Base-by-base conservation (phyloP, 2,113 vertebrate species). In the Odocoileus hemionus region DNA sequence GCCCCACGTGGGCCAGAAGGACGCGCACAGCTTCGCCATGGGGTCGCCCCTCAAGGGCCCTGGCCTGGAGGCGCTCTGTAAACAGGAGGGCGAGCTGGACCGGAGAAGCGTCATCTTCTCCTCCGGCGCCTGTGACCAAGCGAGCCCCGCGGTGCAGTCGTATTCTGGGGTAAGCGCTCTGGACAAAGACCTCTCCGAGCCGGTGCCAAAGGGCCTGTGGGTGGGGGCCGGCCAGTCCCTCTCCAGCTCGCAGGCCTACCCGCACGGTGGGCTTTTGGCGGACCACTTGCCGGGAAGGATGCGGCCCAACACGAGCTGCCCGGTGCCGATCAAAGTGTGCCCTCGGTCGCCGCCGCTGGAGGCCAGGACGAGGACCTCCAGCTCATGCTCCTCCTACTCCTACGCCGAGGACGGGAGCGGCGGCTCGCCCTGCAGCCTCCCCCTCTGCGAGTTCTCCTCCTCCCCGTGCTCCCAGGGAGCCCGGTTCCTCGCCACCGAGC, bases 261-360 rank as follows among this genome's bases (percentile, higher is more conserved):
- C 99, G 94, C 99, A 99, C 93, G 98, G 99, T 55, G 98, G 98
- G 91, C 98, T 98, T 98, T 97, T 99, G 97, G 98, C 99, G 79
- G 99, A 99, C 91, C 99, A 99, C 97, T 98, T 99, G 97, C 99
- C 99, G 89, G 99, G 99, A 98, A 99, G 99, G 98, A 99, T 99
- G 97, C 99, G 99, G 98, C 99, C 99, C 52, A 99, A 99, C 98
- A 99, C 99, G 99, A 99, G 99, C 99, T 99, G 99, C 98, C 99
- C 99, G 36, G 99, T 99, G 99, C 99, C 99, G 99, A 99, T 99
- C 98, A 99, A 99, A 99, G 99, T 99, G 97, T 99, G 99, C 98
- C 99, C 99, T 47, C 99, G 99, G 96, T 99, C 99, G 3, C 99
- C 99, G 36, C 99, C 99, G 15, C 99, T 99, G 95, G 99, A 99